phyloP scores from a whole-genome alignment of 30 jellyfish, hydroid and myxozoan species.

The Chrysaora quinquecirrha region DNA sequence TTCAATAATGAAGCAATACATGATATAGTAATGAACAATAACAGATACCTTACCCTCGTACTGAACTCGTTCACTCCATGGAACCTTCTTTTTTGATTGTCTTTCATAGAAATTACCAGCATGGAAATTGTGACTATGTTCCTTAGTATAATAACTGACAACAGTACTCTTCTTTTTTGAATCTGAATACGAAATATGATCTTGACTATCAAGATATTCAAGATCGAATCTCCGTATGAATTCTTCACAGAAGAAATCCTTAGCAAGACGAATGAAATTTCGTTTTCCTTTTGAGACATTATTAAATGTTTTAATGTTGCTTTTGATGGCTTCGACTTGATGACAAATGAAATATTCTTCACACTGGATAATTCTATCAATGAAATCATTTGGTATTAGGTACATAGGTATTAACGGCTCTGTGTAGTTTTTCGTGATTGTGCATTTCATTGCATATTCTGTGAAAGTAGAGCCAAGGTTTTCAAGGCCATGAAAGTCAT shows the following conservation, averaged over 20 bases:
- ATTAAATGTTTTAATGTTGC: constrained; percentile 43
- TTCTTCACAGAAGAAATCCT: constrained; percentile 26
- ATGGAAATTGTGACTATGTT: constrained; percentile 42
- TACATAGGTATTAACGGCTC: constrained; percentile 40
- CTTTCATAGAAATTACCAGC: constrained; percentile 68
- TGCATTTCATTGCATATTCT: constrained; percentile 26
- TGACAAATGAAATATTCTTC: constrained; percentile 57
- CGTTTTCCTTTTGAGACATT: constrained; percentile 22
- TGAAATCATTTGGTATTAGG: constrained; percentile 42
- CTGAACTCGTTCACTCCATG: constrained; percentile 13
- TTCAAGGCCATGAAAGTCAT: constrained; percentile 43
- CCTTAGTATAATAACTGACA: constrained; percentile 3
- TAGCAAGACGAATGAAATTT: neutral
- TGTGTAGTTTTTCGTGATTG: constrained; percentile 12
- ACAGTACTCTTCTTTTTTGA: neutral
- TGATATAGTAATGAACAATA: no score
- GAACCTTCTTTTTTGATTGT: neutral
- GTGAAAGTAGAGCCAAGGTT: constrained; percentile 21
- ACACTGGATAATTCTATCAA: constrained; percentile 42
- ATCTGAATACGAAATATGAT: neutral
- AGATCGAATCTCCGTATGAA: constrained; percentile 52
- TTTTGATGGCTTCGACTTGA: constrained; percentile 69
- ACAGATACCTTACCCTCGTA: constrained; percentile 44
- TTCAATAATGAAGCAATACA: no score
- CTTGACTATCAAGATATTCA: constrained; percentile 7